Conservation (phyloP, 2,797 vertebrate genomes). For the Argya squamiceps region DNA sequence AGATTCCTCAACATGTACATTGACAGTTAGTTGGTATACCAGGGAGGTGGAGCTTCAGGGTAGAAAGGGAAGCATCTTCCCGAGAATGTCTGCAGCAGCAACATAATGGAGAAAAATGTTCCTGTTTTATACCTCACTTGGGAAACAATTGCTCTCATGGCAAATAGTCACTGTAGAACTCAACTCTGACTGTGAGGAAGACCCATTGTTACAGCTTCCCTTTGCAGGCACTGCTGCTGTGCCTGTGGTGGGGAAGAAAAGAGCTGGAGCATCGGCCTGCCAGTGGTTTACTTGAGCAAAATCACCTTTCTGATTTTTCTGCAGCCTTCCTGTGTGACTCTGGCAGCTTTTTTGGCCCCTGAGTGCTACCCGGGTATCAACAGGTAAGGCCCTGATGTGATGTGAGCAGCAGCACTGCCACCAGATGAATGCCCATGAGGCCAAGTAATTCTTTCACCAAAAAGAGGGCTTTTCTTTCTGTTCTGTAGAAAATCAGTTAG, state of each 20-base stretch:
- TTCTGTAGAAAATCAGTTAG: background rate
- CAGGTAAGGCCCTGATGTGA: background rate
- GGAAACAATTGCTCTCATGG: background rate
- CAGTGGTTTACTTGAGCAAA: background rate
- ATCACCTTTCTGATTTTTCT: background rate
- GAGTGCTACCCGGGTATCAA: background rate
- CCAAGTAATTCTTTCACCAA: background rate
- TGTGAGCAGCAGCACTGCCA: background rate
- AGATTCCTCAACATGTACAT: background rate
- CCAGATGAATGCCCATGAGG: background rate
- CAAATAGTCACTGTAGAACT: background rate
- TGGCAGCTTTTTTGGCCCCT: background rate
- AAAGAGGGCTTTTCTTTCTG: background rate
- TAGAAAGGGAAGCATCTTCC: background rate
- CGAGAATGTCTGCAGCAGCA: background rate
- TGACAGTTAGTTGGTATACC: background rate
- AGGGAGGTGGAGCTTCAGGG: background rate
- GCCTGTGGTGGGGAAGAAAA: background rate
- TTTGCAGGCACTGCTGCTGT: fast-evolving
- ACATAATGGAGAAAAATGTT: background rate
- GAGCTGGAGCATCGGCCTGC: fast-evolving
- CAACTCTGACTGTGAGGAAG: background rate
- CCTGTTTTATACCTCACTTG: background rate
- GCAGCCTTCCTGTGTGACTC: background rate
- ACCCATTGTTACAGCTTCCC: background rate